phyloP scores from a whole-genome alignment of 2,113 vertebrate species.

The Gobius niger region DNA sequence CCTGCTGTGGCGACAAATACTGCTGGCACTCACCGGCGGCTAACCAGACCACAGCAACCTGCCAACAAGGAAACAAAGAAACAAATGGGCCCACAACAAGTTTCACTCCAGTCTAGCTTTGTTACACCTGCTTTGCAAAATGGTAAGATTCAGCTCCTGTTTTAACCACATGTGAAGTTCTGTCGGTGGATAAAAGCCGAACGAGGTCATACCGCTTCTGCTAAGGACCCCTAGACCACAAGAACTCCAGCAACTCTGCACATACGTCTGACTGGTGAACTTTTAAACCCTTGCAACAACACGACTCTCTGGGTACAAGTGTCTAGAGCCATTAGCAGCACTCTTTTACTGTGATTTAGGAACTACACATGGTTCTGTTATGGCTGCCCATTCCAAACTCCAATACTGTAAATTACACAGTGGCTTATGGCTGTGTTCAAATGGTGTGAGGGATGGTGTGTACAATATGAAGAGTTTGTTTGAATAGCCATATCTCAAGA shows the following conservation, averaged over 20 bases:
- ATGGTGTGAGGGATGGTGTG: conserved; percentile 1
- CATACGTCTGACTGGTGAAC: conserved; percentile 40
- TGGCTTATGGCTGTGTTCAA: not conserved
- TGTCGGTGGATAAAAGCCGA: conserved; percentile 22
- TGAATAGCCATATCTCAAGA: conserved; percentile 7
- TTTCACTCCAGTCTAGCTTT: too few relatives aligned
- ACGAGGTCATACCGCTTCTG: conserved; percentile 31
- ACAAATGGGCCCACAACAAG: too few relatives aligned
- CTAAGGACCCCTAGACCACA: conserved; percentile 1
- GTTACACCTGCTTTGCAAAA: not conserved
- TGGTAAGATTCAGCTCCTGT: not conserved
- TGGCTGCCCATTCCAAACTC: conserved; percentile 6
- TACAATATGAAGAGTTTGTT: conserved; percentile 20
- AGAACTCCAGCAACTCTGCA: not conserved
- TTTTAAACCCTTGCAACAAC: conserved; percentile 34
- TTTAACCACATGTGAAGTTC: not conserved
- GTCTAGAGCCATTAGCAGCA: conserved; percentile 15
- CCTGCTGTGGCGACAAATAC: conserved; percentile 59
- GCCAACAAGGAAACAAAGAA: conserved; percentile 7
- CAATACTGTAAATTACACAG: conserved; percentile 14
- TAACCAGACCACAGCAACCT: conserved; percentile 40
- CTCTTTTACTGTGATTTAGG: conserved; percentile 18
- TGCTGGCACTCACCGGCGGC: conserved; percentile 31
- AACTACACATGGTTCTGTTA: conserved; percentile 5
- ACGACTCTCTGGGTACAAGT: not conserved